Conservation (phyloP, 2,888 invertebrate species). For the Lepidochrysops patricia region DNA sequence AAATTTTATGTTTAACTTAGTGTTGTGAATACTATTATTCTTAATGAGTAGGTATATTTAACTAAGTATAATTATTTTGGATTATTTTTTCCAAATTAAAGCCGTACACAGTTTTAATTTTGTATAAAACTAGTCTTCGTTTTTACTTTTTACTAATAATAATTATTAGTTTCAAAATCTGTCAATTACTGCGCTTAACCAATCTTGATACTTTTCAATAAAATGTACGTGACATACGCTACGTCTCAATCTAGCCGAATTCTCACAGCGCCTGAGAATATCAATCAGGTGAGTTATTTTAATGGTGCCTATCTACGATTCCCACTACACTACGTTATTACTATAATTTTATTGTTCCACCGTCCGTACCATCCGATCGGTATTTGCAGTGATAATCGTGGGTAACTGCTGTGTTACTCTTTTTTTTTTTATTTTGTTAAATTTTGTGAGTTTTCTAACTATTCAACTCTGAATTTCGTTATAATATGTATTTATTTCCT, state of each 20-base stretch:
- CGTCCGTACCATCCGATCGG: neutral
- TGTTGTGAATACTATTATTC: too few relatives aligned
- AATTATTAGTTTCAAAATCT: neutral
- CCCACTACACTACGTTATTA: conserved; percentile 6
- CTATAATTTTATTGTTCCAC: neutral
- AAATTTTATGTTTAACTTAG: too few relatives aligned
- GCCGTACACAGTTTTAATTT: too few relatives aligned
- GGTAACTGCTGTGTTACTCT: neutral
- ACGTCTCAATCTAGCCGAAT: conserved; percentile 11
- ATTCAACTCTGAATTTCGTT: too few relatives aligned
- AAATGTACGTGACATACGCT: conserved; percentile 2
- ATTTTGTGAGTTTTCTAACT: too few relatives aligned
- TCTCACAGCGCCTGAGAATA: conserved; percentile 45
- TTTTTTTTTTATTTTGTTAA: neutral
- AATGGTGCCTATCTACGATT: conserved; percentile 38
- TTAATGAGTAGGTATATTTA: too few relatives aligned
- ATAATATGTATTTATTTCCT: too few relatives aligned
- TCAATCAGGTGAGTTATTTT: conserved; percentile 57
- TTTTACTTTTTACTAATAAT: too few relatives aligned
- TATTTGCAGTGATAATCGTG: neutral
- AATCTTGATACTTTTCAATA: neutral
- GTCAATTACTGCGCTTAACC: neutral
- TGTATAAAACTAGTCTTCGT: neutral
- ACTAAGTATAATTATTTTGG: too few relatives aligned
- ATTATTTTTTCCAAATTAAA: too few relatives aligned